Base-by-base conservation (phyloP, 2,888 invertebrate genomes). In the Ormia ochracea region DNA sequence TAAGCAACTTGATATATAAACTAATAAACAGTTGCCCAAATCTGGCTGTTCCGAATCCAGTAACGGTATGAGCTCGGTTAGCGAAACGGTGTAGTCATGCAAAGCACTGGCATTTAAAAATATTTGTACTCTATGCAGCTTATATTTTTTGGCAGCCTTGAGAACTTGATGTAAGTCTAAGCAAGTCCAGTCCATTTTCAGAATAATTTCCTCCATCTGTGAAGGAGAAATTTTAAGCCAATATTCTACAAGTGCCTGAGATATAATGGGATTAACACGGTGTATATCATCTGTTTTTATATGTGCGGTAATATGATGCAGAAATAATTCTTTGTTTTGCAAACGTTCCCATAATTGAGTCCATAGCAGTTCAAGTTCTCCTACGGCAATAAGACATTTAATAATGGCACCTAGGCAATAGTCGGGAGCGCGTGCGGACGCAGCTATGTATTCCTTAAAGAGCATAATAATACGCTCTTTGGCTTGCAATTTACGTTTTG, bases 1-100 rank as follows among this genome's bases (percentile, higher is more conserved):
- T 81, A 97, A 90, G 85, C 96, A 96, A 82, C 96, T 96, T 81
- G 95, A 96, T 31, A 96, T 92, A 86, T 96, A 97, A 2, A 97
- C 96, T 61, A 97, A 90, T 82, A 97, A 90, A 81, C 95, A 95
- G 86, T 96, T 96, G 6, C 96, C 97, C 50, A 96, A 91, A 82
- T 93, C 89, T 78, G 90, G 89, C 77, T 84, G 66, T 17, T 89
- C 86, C 0, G 90, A 86, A 3, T 90, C 89, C 45, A 93, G 85
- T 80, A 91, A 90, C 0, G 91, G 91, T 83, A 93, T 89, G 50
- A 93, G 91, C 84, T 94, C 95, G 74, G 93, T 93, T 73, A 96
- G 88, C 0, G 96, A 95, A 21, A 93, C 91, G 0, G 93, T 92
- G 85, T 93, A 96, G 88, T 96, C 96, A 48, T 90, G 90, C 86